A percentile compares a stretch with the other conserved stretches of the same genome.
These are phyloP conservation scores for Mormyrus proboscirostris DNA, from an alignment of 2,797 vertebrate genomes.

Conservation along the genomic window DNA sequence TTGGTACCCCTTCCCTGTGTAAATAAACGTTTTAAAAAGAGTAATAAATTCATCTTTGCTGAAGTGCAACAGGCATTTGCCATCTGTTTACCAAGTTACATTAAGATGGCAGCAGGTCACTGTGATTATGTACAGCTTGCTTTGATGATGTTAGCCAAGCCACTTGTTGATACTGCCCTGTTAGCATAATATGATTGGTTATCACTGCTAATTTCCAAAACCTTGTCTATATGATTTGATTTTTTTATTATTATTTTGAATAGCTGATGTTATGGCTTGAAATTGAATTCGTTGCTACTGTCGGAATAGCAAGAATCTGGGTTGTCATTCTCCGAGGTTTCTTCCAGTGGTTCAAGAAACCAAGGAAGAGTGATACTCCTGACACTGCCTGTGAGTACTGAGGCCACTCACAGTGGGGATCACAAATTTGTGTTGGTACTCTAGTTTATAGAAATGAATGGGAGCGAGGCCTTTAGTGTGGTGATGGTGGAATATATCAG, in stretches of 20 bases:
- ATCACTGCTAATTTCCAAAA: slow-evolving; percentile 29
- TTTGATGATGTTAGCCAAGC: neutral
- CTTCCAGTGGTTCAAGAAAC: slow-evolving; percentile 5
- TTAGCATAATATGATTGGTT: neutral
- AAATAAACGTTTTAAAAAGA: slow-evolving; percentile 16
- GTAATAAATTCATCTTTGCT: neutral
- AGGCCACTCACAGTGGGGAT: neutral
- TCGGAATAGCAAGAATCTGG: slow-evolving; percentile 3
- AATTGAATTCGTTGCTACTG: slow-evolving; percentile 7
- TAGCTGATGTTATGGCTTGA: slow-evolving; percentile 8
- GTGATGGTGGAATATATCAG: neutral
- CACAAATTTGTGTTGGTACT: slow-evolving; percentile 3
- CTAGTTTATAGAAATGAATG: neutral
- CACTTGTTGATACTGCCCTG: neutral
- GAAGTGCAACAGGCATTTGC: neutral
- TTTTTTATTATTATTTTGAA: neutral
- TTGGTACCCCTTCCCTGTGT: neutral
- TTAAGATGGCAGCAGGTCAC: slow-evolving; percentile 16
- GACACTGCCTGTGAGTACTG: neutral
- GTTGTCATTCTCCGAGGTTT: slow-evolving; percentile 10
- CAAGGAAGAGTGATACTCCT: neutral
- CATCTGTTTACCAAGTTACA: slow-evolving; percentile 13
- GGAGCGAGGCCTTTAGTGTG: neutral
- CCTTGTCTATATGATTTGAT: slow-evolving; percentile 8
- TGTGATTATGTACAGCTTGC: slow-evolving; percentile 4